Conservation (phyloP, 2,797 vertebrate genomes). For the Tympanoctomys barrerae region DNA sequence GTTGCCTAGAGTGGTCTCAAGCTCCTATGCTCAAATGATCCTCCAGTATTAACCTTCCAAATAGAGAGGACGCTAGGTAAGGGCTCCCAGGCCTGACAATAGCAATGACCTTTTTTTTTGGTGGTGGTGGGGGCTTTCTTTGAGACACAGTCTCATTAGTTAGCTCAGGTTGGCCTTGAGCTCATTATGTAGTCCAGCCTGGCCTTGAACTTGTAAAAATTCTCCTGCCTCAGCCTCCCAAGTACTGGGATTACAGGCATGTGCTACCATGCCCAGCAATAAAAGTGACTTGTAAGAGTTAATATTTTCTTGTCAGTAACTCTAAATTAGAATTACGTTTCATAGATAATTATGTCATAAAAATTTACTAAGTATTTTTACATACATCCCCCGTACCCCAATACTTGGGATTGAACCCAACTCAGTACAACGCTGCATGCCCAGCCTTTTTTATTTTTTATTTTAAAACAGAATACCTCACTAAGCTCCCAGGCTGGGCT, state of each 20-base stretch:
- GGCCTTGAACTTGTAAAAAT: neutral
- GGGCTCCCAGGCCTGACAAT: neutral
- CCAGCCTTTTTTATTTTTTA: neutral
- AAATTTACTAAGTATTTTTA: neutral
- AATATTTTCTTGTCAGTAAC: conserved; percentile 31
- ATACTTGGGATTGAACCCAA: neutral
- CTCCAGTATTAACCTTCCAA: neutral
- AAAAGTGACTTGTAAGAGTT: neutral
- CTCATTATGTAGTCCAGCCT: neutral
- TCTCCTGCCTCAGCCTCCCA: neutral
- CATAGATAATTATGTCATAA: conserved; percentile 3
- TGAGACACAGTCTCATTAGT: too few species aligned
- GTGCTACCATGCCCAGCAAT: neutral
- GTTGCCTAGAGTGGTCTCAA: neutral
- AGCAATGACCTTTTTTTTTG: neutral
- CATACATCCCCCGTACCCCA: neutral
- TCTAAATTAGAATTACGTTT: conserved; percentile 39
- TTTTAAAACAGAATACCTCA: neutral
- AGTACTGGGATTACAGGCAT: neutral
- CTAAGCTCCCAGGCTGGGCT: neutral
- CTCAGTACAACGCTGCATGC: neutral
- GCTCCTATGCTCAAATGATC: neutral
- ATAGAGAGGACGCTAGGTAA: neutral
- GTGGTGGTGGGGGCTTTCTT: neutral
- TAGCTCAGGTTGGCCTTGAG: neutral